Conservation (phyloP, 2,888 invertebrate genomes). For the Agrotis ipsilon region DNA sequence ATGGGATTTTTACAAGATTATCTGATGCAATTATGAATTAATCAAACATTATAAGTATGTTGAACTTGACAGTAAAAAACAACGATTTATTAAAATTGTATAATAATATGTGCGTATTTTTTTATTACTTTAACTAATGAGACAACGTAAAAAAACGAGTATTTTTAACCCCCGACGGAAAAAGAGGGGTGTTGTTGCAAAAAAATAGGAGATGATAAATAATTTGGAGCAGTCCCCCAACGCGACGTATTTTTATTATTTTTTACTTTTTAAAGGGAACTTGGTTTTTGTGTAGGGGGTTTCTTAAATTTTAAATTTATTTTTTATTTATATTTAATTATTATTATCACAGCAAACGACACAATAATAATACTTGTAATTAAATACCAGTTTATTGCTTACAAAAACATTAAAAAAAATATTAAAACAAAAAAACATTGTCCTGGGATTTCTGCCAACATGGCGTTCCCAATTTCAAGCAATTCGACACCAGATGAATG, state of each 20-base stretch:
- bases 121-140: neutral
- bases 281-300: too few species aligned
- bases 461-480: conserved; percentile 36
- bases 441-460: conserved; percentile 13
- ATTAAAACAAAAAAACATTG: neutral
- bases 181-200: too few species aligned
- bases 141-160: neutral
- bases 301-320: too few species aligned
- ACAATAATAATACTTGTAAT: neutral
- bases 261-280: too few species aligned
- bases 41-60: neutral
- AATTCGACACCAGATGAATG: conserved; percentile 54
- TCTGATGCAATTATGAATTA: conserved; percentile 4
- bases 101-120: too few species aligned
- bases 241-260: too few species aligned
- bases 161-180: too few species aligned
- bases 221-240: too few species aligned
- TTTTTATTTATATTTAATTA: too few species aligned
- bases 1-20: conserved; percentile 23
- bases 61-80: neutral
- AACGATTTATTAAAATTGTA: too few species aligned
- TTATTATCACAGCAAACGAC: neutral
- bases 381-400: neutral
- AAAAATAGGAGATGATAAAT: too few species aligned
- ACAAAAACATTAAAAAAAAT: too few species aligned